Evolutionary conservation across 2,888 invertebrate species (phyloP).

Genomic region (Hylaea fasciaria): DNA sequence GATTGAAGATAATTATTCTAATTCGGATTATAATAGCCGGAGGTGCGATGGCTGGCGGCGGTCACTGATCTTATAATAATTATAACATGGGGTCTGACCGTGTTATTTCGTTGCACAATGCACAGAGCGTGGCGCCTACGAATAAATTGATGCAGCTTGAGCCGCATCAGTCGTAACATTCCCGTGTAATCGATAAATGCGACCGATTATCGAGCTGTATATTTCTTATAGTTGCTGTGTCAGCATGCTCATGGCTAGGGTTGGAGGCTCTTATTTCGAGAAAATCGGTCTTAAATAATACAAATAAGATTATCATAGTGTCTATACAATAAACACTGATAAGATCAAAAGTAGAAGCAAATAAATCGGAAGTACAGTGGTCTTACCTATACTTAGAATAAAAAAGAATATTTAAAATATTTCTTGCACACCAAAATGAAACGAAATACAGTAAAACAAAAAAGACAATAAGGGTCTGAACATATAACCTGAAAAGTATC

Average conservation of each 20-base stretch:
- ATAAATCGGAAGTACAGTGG: too few species aligned
- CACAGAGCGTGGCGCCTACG: constrained; percentile 45
- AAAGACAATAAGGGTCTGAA: too few species aligned
- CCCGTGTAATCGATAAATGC: constrained; percentile 53
- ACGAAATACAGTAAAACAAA: too few species aligned
- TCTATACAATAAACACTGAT: too few species aligned
- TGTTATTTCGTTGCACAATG: constrained; percentile 67
- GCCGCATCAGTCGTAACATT: constrained; percentile 34
- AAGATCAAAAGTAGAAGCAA: too few species aligned
- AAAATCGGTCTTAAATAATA: too few species aligned
- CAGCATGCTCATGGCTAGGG: background rate
- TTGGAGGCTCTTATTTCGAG: too few species aligned
- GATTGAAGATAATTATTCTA: constrained; percentile 60
- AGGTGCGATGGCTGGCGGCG: constrained; percentile 65
- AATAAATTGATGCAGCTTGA: constrained; percentile 50
- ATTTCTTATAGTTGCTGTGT: background rate
- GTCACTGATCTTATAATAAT: constrained; percentile 65
- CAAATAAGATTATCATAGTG: too few species aligned
- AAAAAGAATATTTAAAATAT: too few species aligned
- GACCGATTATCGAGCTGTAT: constrained; percentile 32
- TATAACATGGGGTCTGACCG: constrained; percentile 57
- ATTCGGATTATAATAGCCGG: constrained; percentile 60
- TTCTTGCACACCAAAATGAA: too few species aligned
- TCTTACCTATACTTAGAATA: too few species aligned
- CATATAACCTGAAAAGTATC: too few species aligned